Conservation (phyloP, 2,113 vertebrate genomes). For the Ancistrus triradiatus region DNA sequence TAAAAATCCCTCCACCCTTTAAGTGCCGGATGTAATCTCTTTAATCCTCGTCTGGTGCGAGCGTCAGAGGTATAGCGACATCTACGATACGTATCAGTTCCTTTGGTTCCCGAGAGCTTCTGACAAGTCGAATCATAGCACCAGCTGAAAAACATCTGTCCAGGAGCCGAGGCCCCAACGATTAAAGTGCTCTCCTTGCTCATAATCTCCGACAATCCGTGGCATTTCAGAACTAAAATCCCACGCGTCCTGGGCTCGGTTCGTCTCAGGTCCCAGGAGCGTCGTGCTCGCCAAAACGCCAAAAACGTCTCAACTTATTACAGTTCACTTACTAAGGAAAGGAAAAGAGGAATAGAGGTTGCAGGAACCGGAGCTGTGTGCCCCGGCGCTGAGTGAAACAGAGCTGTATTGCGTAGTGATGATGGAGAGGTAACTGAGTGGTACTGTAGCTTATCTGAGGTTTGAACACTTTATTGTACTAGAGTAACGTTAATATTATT, state of each 20-base stretch:
- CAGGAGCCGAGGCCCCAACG: slow-evolving; percentile 9
- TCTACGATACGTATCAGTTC: slow-evolving; percentile 44
- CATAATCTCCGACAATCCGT: slow-evolving; percentile 38
- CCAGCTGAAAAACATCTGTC: slow-evolving; percentile 44
- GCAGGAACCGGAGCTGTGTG: slow-evolving; percentile 46
- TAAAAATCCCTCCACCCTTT: slow-evolving; percentile 9
- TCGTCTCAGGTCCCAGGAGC: background rate
- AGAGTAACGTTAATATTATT: slow-evolving; percentile 34
- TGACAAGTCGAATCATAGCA: slow-evolving; percentile 41
- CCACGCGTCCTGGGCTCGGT: slow-evolving; percentile 22
- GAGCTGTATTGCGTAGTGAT: slow-evolving; percentile 71
- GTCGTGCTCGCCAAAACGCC: too few species aligned
- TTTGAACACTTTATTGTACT: slow-evolving; percentile 49
- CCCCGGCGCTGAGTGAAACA: slow-evolving; percentile 54
- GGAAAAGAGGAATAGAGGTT: background rate
- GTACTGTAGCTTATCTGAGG: slow-evolving; percentile 73
- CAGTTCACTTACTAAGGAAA: slow-evolving; percentile 23
- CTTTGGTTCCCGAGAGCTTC: slow-evolving; percentile 60
- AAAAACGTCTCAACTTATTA: background rate
- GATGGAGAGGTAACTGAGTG: slow-evolving; percentile 71
- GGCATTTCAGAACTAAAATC: slow-evolving; percentile 19
- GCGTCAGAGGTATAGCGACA: slow-evolving; percentile 35
- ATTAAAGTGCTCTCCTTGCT: slow-evolving; percentile 43
- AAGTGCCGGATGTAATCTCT: slow-evolving; percentile 61
- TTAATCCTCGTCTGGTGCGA: slow-evolving; percentile 25